Evolutionary conservation across 2,888 invertebrate genomes (phyloP).

Genomic region (Thera obeliscata): DNA sequence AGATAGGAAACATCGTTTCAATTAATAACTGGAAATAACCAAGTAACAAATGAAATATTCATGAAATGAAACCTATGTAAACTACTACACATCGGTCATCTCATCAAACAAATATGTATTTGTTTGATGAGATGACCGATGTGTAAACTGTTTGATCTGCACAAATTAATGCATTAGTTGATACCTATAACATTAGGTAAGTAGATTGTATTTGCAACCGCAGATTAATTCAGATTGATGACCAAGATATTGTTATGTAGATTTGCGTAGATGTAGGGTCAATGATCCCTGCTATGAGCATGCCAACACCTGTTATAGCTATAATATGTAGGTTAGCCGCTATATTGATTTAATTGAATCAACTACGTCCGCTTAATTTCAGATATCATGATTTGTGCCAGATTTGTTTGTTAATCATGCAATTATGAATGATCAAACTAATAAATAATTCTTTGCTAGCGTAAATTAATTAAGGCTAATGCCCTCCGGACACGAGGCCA

Average conservation of each 20-base stretch:
- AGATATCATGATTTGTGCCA: neutral
- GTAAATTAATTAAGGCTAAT: neutral
- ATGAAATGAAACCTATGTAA: slow-evolving; percentile 2
- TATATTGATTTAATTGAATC: slow-evolving; percentile 14
- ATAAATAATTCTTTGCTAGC: neutral
- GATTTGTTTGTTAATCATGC: neutral
- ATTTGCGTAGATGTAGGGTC: slow-evolving; percentile 47
- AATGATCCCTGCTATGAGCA: slow-evolving; percentile 45
- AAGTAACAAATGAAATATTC: slow-evolving; percentile 10
- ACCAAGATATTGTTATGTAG: slow-evolving; percentile 45
- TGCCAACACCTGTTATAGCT: neutral
- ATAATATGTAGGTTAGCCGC: slow-evolving; percentile 1
- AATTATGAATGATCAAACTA: neutral
- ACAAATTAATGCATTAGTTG: slow-evolving; percentile 37
- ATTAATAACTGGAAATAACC: neutral
- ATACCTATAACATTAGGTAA: slow-evolving; percentile 36
- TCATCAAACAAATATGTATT: too few relatives aligned
- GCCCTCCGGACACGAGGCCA: neutral
- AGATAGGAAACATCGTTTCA: neutral
- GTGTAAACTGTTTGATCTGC: slow-evolving; percentile 22
- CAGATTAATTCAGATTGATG: slow-evolving; percentile 67
- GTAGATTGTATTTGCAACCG: slow-evolving; percentile 44
- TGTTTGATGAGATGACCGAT: slow-evolving; percentile 13
- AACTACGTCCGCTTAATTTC: slow-evolving; percentile 5
- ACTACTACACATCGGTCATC: too few relatives aligned